phyloP scores from a whole-genome alignment of 2,888 invertebrate genomes.

The Timandra comae region DNA sequence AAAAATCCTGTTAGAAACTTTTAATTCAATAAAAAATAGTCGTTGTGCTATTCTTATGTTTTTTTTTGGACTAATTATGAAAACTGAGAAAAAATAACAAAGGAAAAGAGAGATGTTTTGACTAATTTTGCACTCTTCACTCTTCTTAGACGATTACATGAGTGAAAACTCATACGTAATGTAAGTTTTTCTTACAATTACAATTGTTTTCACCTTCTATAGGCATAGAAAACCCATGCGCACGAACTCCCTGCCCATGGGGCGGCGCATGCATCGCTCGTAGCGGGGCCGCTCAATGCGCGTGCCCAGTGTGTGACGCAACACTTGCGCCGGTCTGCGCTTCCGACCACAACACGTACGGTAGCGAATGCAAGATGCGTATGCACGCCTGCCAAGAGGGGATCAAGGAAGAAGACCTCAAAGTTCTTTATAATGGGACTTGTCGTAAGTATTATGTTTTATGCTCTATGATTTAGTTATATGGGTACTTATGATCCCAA shows the following conservation, averaged over 20 bases:
- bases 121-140: too few species aligned
- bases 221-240: constrained; percentile 78
- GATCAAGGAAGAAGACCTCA: constrained; percentile 79
- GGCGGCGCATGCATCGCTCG: constrained; percentile 82
- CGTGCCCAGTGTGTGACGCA: constrained; percentile 85
- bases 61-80: too few species aligned
- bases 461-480: too few species aligned
- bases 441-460: constrained; percentile 58
- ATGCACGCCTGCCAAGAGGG: constrained; percentile 87
- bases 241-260: constrained; percentile 76
- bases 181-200: too few species aligned
- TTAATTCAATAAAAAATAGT: too few species aligned
- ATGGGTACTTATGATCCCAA: too few species aligned
- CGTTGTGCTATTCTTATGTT: too few species aligned
- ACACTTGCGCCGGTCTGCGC: constrained; percentile 86
- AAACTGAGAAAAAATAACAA: too few species aligned
- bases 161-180: too few species aligned
- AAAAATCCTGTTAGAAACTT: too few species aligned
- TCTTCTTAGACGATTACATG: too few species aligned
- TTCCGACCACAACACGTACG: constrained; percentile 86
- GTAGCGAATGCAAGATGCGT: constrained; percentile 88
- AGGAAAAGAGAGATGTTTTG: too few species aligned
- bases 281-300: constrained; percentile 79
- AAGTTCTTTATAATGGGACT: constrained; percentile 77
- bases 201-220: constrained; percentile 2